Conservation (phyloP, 1,140 invertebrate genomes). For the Lamellibrachia luymesi region DNA sequence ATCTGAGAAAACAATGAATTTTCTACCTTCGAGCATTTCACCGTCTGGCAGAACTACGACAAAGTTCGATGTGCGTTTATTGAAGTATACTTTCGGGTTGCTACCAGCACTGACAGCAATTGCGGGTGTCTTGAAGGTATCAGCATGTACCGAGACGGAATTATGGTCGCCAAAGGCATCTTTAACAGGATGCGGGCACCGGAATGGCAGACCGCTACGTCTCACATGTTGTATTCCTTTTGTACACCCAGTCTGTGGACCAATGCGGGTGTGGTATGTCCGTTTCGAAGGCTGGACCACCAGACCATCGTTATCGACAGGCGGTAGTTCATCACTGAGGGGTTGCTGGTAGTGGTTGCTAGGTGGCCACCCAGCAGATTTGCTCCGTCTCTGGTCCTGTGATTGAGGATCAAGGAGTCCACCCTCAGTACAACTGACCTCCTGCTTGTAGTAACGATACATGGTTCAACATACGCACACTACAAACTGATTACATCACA, state of each 20-base stretch:
- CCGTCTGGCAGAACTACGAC: neutral
- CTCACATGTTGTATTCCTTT: neutral
- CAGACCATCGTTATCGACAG: neutral
- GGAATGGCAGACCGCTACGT: neutral
- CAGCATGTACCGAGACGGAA: neutral
- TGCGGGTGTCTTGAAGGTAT: neutral
- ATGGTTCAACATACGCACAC: neutral
- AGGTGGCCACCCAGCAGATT: neutral
- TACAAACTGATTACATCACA: neutral
- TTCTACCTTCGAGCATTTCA: neutral
- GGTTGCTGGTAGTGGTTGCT: neutral
- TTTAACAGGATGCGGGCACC: neutral
- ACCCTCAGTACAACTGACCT: neutral
- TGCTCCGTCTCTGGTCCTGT: neutral
- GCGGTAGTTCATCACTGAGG: neutral
- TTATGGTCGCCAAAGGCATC: neutral
- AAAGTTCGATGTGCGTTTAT: neutral
- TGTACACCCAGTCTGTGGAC: neutral
- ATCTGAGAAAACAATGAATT: neutral
- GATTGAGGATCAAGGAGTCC: neutral
- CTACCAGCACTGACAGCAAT: neutral
- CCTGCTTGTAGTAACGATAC: neutral
- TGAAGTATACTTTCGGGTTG: neutral
- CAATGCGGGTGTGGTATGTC: neutral
- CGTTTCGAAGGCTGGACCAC: neutral